Percentiles rank a stretch among this genome's conserved stretches.
phyloP scores from a whole-genome alignment of 2,888 invertebrate genomes.

The Ptilodon capucinus region DNA sequence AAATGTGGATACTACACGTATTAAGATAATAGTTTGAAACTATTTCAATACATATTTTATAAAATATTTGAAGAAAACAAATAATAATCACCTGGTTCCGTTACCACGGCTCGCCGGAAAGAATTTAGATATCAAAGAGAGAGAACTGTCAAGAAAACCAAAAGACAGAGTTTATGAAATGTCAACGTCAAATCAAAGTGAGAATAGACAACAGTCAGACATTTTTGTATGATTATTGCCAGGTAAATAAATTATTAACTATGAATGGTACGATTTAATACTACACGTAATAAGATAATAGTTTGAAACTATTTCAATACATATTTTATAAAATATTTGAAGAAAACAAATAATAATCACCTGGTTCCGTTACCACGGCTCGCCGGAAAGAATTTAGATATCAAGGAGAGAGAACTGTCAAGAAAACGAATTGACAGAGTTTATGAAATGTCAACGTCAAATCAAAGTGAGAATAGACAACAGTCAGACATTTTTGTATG shows the following conservation, averaged over 20 bases:
- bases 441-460: background rate
- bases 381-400: constrained; percentile 53
- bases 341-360: constrained; percentile 38
- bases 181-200: background rate
- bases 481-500: background rate
- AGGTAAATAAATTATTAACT: too few species aligned
- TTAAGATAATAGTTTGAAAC: background rate
- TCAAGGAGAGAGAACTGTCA: constrained; percentile 19
- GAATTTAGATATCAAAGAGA: constrained; percentile 26
- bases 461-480: background rate
- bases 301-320: constrained; percentile 5
- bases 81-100: constrained; percentile 53
- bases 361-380: constrained; percentile 56
- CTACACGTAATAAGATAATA: background rate
- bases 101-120: constrained; percentile 62
- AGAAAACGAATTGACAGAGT: background rate
- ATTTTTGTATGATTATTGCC: background rate
- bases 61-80: constrained; percentile 3
- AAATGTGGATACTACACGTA: background rate
- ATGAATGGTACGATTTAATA: too few species aligned
- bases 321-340: constrained; percentile 26
- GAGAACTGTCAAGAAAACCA: constrained; percentile 14
- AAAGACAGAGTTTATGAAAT: background rate
- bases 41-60: constrained; percentile 27
- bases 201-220: background rate